These are phyloP conservation scores for Choristoneura rosaceana DNA, from an alignment of 2,888 invertebrate genomes.

Conservation along the genomic window DNA sequence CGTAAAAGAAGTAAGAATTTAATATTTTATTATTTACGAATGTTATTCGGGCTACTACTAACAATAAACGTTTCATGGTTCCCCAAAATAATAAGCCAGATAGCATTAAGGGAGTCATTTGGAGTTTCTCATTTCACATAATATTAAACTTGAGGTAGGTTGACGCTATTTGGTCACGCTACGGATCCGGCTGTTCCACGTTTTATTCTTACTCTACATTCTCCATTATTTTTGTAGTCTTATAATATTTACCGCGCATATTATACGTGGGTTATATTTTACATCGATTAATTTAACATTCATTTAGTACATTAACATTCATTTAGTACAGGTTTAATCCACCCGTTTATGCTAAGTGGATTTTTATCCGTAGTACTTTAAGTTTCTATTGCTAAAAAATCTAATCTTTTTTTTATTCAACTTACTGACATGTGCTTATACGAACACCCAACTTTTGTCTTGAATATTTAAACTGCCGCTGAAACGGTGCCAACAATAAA, in stretches of 20 bases:
- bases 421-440: no score
- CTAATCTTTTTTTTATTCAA: no score
- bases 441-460: neutral
- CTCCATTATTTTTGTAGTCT: neutral
- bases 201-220: conserved; percentile 38
- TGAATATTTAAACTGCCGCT: neutral
- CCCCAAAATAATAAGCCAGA: conserved; percentile 59
- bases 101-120: conserved; percentile 62
- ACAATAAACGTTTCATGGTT: conserved; percentile 47
- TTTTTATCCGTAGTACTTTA: no score
- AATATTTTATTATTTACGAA: conserved; percentile 14
- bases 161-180: conserved; percentile 64
- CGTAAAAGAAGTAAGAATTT: neutral
- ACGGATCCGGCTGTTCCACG: conserved; percentile 55
- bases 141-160: conserved; percentile 53
- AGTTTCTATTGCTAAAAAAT: no score
- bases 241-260: neutral
- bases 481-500: no score
- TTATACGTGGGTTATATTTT: neutral
- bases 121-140: conserved; percentile 66
- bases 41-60: conserved; percentile 6
- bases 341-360: no score
- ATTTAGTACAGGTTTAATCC: no score
- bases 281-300: neutral
- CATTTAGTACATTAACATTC: neutral